Conservation (phyloP, 2,888 invertebrate genomes). For the Epistrophe eligans region DNA sequence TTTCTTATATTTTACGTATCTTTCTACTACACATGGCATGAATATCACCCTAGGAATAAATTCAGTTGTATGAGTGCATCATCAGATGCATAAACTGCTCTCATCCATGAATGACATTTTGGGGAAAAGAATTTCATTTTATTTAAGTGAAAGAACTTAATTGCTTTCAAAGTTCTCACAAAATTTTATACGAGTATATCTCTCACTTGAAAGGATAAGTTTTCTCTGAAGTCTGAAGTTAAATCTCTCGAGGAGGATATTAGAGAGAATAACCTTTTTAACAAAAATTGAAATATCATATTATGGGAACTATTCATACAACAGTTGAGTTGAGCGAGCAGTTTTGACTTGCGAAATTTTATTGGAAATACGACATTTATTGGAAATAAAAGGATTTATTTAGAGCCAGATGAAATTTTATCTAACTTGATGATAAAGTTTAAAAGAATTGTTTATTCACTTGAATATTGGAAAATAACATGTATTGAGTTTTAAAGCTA, state of each 20-base stretch:
- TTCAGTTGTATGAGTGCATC: slow-evolving; percentile 37
- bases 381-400: slow-evolving; percentile 1
- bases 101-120: slow-evolving; percentile 55
- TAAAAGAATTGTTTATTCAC: no score
- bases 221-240: slow-evolving; percentile 14
- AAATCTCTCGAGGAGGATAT: slow-evolving; percentile 1
- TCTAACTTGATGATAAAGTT: no score
- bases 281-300: background rate
- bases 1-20: background rate
- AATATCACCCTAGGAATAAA: slow-evolving; percentile 15
- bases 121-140: slow-evolving; percentile 50
- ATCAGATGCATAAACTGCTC: slow-evolving; percentile 8
- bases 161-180: slow-evolving; percentile 59
- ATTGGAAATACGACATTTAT: slow-evolving; percentile 11
- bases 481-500: no score
- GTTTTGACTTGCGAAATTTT: background rate
- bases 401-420: background rate
- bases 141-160: slow-evolving; percentile 60
- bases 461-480: no score
- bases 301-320: background rate
- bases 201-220: slow-evolving; percentile 21
- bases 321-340: background rate
- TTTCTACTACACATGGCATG: background rate
- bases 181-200: slow-evolving; percentile 40
- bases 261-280: background rate